Evolutionary conservation across 2,113 vertebrate genomes (phyloP).

Genomic region (Sturnus vulgaris): DNA sequence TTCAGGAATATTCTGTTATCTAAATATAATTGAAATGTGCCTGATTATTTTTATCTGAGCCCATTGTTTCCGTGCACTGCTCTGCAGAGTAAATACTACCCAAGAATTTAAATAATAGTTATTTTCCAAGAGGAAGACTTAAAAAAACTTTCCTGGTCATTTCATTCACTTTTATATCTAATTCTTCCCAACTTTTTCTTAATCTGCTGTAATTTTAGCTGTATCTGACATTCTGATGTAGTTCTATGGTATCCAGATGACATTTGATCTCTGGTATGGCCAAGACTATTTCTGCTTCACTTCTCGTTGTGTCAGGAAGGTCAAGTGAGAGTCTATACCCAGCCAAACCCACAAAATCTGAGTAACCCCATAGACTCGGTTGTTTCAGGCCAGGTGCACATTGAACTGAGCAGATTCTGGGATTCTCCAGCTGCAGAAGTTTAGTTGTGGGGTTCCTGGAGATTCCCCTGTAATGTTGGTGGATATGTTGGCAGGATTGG

Average conservation of each 20-base stretch:
- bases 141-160: background rate
- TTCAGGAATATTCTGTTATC: background rate
- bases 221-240: background rate
- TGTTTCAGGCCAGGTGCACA: background rate
- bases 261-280: background rate
- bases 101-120: background rate
- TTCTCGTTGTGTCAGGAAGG: background rate
- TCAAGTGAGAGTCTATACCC: background rate
- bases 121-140: background rate
- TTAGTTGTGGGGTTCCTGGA: background rate
- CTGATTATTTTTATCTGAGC: background rate
- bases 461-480: background rate
- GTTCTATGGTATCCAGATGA: background rate
- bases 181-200: background rate
- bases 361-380: fast-evolving
- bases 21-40: background rate
- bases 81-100: background rate
- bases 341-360: background rate
- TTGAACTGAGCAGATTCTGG: background rate
- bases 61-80: background rate
- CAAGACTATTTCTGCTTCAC: background rate
- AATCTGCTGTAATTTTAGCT: background rate
- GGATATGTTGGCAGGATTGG: background rate
- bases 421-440: background rate
- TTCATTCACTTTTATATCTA: background rate